Conservation (phyloP, 2,797 vertebrate species). For the Gorsachius magnificus region DNA sequence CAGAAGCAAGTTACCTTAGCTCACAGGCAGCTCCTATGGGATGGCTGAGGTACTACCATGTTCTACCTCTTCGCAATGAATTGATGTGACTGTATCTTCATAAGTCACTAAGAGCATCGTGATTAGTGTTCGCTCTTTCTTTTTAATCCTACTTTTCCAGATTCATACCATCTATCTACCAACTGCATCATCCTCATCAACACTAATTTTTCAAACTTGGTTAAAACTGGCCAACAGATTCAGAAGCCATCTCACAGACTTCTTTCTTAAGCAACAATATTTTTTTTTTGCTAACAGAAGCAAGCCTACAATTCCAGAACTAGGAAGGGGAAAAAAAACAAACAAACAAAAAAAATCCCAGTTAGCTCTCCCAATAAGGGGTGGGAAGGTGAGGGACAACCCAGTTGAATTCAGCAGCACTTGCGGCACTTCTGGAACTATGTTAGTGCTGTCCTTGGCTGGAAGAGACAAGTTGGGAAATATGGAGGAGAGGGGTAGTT, state of each 20-base stretch:
- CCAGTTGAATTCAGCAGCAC: neutral
- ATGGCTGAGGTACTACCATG: neutral
- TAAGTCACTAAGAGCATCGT: neutral
- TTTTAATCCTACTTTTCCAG: neutral
- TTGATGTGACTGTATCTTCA: neutral
- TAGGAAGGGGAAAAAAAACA: neutral
- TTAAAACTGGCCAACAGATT: neutral
- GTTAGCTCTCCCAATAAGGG: neutral
- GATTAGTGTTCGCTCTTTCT: neutral
- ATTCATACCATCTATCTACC: neutral
- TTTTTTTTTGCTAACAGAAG: neutral
- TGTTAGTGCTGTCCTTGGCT: neutral
- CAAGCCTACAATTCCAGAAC: neutral
- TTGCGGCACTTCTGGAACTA: neutral
- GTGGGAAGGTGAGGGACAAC: neutral
- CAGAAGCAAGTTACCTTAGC: neutral
- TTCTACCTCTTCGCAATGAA: neutral
- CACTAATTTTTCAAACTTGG: neutral
- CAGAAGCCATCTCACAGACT: neutral
- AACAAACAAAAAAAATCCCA: neutral
- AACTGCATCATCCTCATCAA: neutral
- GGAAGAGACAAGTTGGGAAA: neutral
- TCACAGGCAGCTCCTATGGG: neutral
- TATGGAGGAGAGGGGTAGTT: neutral
- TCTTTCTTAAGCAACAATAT: neutral